Evolutionary conservation across 2,797 vertebrate genomes (phyloP), one percentile per base, ranked within the genome.

Genomic region (Thaleichthys pacificus): DNA sequence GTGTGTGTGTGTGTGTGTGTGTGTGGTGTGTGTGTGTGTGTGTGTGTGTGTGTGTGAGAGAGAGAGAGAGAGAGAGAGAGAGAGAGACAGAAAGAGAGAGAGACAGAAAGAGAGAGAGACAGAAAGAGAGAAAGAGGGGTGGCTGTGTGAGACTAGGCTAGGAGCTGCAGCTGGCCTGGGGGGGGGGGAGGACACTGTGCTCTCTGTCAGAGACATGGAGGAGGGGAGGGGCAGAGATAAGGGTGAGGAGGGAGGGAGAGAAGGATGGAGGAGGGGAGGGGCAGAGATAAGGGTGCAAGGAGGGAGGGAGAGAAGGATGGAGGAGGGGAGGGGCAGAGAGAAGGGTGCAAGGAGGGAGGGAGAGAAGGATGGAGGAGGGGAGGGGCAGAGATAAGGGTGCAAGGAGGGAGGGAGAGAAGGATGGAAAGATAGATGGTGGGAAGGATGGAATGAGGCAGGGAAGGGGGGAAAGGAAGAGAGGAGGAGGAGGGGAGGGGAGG

Each of bases 121-220:
- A 28, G 21, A 21, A 80, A 22, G 60, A 21, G 60, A 81, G 81
- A 71, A 24, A 51, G 28, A 32, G 79, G 68, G 85, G 83, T 5
- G 61, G 60, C n/a, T 35, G 15, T 11, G 22, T 60, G 68, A 49
- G 47, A 9, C 47, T 2, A 51, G 14, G 15, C 49, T 19, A 19
- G 49, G 49, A 51, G 12, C 49, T 19, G 49, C 49, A 51, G 49
- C 49, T 51, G 49, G 14, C 14, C 49, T 19, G 49, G 14, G 49
- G 3, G 49, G 14, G 14, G 49, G 14, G 14, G 49, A 12, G 49
- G 49, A 51, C 49, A 51, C 14, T 15, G 49, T 14, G 49, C 17
- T 19, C 5, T 4, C 49, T 51, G 49, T 51, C 49, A 51, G 17
- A 7, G 35, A 1, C 49, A 51, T 14, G 49, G 49, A 51, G 35